Evolutionary conservation across 2,888 invertebrate genomes (phyloP).

Genomic region (Drosophila monieri): DNA sequence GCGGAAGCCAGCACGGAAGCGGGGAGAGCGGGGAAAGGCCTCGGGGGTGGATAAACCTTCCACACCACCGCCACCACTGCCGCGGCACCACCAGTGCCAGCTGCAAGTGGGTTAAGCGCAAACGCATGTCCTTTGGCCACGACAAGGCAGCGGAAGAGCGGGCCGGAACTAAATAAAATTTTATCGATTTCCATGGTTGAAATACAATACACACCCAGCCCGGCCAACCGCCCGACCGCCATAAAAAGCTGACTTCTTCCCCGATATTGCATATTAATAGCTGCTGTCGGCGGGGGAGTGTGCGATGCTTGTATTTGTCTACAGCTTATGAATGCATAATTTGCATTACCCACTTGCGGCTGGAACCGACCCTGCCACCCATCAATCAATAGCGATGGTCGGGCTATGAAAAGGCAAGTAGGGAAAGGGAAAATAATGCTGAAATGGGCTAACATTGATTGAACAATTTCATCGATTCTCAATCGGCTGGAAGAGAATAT

Average conservation of each 20-base stretch:
- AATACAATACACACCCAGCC: not conserved
- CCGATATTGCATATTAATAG: constrained; percentile 52
- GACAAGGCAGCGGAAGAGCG: constrained; percentile 39
- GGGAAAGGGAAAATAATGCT: constrained; percentile 23
- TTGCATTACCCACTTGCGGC: constrained; percentile 51
- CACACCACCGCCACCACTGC: constrained; percentile 14
- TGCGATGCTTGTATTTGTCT: constrained; percentile 22
- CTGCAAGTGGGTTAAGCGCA: constrained; percentile 67
- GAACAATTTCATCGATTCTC: constrained; percentile 16
- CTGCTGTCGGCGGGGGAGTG: constrained; percentile 34
- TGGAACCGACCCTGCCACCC: constrained; percentile 1
- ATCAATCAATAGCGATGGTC: constrained; percentile 41
- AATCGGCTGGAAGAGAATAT: constrained; percentile 19
- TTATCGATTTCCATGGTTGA: constrained; percentile 60
- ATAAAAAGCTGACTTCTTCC: constrained; percentile 8
- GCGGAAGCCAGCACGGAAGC: constrained; percentile 47
- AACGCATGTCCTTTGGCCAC: constrained; percentile 57
- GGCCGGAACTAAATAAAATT: constrained; percentile 67
- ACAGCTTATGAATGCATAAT: constrained; percentile 54
- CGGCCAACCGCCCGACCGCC: not conserved
- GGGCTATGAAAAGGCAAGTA: constrained; percentile 41
- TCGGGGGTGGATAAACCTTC: constrained; percentile 33
- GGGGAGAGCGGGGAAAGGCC: constrained; percentile 3
- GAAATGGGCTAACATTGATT: constrained; percentile 38
- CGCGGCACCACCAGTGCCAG: constrained; percentile 11